Percentiles rank a stretch among this genome's conserved stretches.
Evolutionary conservation across 92 coral and sea anemone genomes (phyloP).

Genomic region (Metridium senile): DNA sequence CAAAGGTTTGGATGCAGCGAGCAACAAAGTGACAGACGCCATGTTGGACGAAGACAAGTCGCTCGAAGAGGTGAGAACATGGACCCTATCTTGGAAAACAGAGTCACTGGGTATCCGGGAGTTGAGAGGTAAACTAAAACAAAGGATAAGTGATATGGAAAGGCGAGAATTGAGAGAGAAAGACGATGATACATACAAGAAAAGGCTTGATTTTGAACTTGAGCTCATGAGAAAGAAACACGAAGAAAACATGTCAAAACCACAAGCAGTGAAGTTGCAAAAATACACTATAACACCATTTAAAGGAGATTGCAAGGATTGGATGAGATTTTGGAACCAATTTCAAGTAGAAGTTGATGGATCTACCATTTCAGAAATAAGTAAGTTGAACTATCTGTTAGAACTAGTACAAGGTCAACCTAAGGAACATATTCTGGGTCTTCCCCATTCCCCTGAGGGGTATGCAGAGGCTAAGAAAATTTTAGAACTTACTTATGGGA

Average conservation of each 20-base stretch:
- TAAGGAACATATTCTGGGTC: constrained; percentile 38
- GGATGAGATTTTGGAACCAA: constrained; percentile 53
- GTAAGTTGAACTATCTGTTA: constrained; percentile 42
- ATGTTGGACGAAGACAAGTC: constrained; percentile 26
- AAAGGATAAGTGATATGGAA: constrained; percentile 2
- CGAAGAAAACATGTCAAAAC: not conserved
- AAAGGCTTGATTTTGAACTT: constrained; percentile 31
- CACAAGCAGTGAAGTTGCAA: constrained; percentile 41
- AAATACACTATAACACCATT: constrained; percentile 42
- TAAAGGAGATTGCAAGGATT: constrained; percentile 41
- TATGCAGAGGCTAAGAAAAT: constrained; percentile 43
- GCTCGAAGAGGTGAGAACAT: not conserved
- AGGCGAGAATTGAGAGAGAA: too few species aligned
- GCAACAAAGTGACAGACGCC: not conserved
- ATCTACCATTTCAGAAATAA: constrained; percentile 12
- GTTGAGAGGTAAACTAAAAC: constrained; percentile 13
- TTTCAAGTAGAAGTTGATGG: constrained; percentile 36
- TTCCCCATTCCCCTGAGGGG: constrained; percentile 48
- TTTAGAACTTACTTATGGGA: constrained; percentile 40
- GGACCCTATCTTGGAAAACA: not conserved
- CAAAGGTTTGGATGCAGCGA: not conserved
- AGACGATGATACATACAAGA: constrained; percentile 31
- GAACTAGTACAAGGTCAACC: constrained; percentile 41
- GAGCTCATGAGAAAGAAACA: constrained; percentile 15
- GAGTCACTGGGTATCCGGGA: constrained; percentile 5